Evolutionary conservation across 23 tunicate genomes (phyloP).

Genomic region (Ciona savignyi): DNA sequence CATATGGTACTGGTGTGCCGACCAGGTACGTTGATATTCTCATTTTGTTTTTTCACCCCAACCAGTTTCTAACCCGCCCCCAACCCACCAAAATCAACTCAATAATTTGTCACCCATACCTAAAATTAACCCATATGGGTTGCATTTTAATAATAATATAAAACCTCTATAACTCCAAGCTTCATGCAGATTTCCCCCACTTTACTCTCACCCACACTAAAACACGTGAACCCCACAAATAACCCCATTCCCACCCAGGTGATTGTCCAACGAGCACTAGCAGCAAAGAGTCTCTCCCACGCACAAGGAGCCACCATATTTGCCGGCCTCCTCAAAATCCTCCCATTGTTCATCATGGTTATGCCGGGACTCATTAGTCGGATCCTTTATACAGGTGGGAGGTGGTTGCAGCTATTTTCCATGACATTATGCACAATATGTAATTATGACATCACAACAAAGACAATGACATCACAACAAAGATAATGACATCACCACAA

Average conservation of each 20-base stretch:
- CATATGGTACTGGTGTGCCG: constrained; percentile 98
- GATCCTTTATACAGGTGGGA: constrained; percentile 74
- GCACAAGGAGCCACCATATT: constrained; percentile 81
- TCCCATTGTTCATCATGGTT: constrained; percentile 89
- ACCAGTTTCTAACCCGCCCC: no score
- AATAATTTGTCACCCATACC: no score
- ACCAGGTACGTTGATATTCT: constrained; percentile 64
- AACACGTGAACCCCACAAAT: neutral
- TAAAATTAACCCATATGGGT: neutral
- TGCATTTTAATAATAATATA: neutral
- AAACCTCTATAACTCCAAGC: neutral
- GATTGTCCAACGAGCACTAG: constrained; percentile 86
- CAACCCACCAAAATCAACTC: neutral
- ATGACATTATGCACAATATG: no score
- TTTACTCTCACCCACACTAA: no score
- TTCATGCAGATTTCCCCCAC: no score
- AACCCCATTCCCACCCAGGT: constrained; percentile 20
- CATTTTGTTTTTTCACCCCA: neutral
- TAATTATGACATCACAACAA: no score
- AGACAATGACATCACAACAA: no score
- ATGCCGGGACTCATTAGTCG: constrained; percentile 91
- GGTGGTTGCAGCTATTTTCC: no score
- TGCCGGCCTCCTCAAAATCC: constrained; percentile 86
- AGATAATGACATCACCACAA: no score
- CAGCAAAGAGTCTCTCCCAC: constrained; percentile 87